Conservation (phyloP, 2,888 invertebrate species). For the Mystacides longicornis region DNA sequence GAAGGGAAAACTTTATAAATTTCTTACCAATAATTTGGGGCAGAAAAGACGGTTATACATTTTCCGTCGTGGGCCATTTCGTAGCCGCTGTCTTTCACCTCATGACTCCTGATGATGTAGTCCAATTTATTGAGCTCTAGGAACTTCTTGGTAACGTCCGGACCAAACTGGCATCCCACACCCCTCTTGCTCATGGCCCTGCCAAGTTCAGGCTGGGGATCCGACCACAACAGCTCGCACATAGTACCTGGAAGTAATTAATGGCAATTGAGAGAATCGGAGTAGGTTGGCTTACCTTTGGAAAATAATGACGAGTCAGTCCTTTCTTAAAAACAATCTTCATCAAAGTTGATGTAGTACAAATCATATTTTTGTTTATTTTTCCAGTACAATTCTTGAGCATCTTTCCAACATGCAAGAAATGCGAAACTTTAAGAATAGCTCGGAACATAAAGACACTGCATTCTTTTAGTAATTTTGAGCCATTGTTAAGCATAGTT, state of each 20-base stretch:
- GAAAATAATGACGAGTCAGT: too few relatives aligned
- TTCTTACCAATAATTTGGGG: slow-evolving; percentile 95
- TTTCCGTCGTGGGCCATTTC: slow-evolving; percentile 91
- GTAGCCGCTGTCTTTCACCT: slow-evolving; percentile 95
- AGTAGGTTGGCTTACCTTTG: too few relatives aligned
- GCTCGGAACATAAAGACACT: too few relatives aligned
- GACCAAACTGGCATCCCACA: slow-evolving; percentile 97
- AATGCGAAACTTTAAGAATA: too few relatives aligned
- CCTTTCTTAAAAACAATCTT: too few relatives aligned
- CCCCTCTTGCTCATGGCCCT: slow-evolving; percentile 92
- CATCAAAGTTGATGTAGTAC: too few relatives aligned
- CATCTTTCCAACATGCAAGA: too few relatives aligned
- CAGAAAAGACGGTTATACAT: slow-evolving; percentile 98
- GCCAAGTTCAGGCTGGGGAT: slow-evolving; percentile 87
- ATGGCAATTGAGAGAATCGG: too few relatives aligned
- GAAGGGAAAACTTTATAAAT: background rate
- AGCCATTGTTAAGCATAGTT: too few relatives aligned
- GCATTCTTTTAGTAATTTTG: too few relatives aligned
- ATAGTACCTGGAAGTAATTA: slow-evolving; percentile 58
- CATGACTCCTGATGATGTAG: slow-evolving; percentile 94
- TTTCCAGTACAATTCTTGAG: too few relatives aligned
- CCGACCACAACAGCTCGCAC: slow-evolving; percentile 99
- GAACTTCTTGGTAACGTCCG: slow-evolving; percentile 89
- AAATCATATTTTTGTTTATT: too few relatives aligned
- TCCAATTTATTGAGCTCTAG: slow-evolving; percentile 78